These are phyloP conservation scores for Seriola dumerili DNA, from an alignment of 2,113 vertebrate genomes.

Conservation along the genomic window DNA sequence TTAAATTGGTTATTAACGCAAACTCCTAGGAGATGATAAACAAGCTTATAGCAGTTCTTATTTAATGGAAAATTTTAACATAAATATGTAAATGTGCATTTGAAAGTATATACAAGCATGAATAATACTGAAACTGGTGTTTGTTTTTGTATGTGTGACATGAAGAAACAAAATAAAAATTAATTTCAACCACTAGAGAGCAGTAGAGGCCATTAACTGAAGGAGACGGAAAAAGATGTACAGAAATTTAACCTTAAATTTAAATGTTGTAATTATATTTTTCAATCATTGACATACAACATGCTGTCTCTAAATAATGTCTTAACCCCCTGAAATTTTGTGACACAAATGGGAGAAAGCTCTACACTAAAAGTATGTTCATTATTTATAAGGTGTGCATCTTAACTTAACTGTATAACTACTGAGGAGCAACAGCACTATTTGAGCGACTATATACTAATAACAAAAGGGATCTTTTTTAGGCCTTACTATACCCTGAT, in stretches of 20 bases:
- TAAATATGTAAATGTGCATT: too few species aligned
- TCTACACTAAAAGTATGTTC: not conserved
- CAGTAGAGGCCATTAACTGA: not conserved
- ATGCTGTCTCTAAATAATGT: not conserved
- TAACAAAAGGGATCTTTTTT: not conserved
- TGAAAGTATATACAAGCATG: too few species aligned
- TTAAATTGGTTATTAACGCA: too few species aligned
- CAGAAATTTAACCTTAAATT: not conserved
- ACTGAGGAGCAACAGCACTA: not conserved
- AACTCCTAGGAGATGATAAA: too few species aligned
- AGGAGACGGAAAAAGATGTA: not conserved
- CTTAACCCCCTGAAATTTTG: not conserved
- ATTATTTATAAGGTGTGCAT: not conserved
- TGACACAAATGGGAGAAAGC: not conserved
- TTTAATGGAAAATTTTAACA: too few species aligned
- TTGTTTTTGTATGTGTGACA: too few species aligned
- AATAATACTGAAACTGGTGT: too few species aligned
- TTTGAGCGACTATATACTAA: not conserved
- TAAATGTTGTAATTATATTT: not conserved
- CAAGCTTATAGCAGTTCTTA: too few species aligned
- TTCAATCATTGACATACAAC: not conserved
- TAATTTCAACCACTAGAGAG: slow-evolving; percentile 25
- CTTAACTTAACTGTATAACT: not conserved
- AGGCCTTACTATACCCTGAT: too few species aligned
- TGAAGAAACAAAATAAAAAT: not conserved